These are phyloP conservation scores for Diacarnus erythraeanus DNA, from an alignment of 37 sponge, comb jelly and placozoan species.

Conservation along the genomic window DNA sequence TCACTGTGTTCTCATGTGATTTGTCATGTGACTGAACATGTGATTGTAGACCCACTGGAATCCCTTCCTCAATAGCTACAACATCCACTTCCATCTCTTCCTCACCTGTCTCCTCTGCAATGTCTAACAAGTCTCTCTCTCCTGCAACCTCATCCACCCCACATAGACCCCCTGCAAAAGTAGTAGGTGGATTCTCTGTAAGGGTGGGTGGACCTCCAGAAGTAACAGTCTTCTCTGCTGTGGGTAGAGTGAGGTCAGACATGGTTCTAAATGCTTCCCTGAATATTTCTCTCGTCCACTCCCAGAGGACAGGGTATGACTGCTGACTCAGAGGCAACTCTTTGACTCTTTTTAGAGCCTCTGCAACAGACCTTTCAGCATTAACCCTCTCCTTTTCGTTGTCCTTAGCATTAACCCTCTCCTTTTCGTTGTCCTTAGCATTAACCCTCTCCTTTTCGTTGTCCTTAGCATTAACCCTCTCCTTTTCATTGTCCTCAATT, in stretches of 20 bases:
- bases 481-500: neutral
- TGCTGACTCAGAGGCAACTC: conserved; percentile 9
- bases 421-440: neutral
- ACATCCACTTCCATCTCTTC: conserved; percentile 1
- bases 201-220: neutral
- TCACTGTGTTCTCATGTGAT: neutral
- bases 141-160: neutral
- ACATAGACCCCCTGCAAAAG: neutral
- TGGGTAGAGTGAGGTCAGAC: neutral
- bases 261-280: neutral
- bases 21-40: neutral
- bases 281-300: conserved; percentile 16
- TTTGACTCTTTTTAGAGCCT: neutral
- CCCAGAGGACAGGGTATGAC: conserved; percentile 23
- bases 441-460: neutral
- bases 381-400: neutral
- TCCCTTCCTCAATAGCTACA: neutral
- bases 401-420: neutral
- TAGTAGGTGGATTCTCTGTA: neutral
- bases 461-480: no score
- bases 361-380: neutral
- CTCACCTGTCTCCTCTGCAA: neutral
- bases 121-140: neutral
- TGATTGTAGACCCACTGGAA: neutral
- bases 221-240: neutral